Evolutionary conservation across 1,140 invertebrate genomes (phyloP).

Genomic region (Drosophila takahashii): DNA sequence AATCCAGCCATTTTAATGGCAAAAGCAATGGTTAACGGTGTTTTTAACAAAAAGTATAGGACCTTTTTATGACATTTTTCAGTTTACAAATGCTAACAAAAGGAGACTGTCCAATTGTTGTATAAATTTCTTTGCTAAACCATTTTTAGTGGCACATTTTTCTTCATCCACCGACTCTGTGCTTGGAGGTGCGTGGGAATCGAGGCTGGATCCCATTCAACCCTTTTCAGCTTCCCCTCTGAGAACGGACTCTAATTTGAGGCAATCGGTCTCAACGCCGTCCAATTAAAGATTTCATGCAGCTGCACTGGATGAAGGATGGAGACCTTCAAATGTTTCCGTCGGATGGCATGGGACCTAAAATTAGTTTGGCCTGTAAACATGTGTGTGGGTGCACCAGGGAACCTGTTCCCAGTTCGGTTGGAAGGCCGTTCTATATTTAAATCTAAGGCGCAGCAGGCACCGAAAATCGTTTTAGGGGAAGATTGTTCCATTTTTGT

Average conservation of each 20-base stretch:
- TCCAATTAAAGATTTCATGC: constrained; percentile 57
- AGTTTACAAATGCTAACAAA: neutral
- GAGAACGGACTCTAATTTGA: constrained; percentile 56
- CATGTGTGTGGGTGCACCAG: constrained; percentile 20
- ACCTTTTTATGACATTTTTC: neutral
- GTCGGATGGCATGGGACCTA: constrained; percentile 17
- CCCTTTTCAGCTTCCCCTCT: constrained; percentile 21
- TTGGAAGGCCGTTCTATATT: constrained; percentile 62
- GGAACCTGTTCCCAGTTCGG: constrained; percentile 64
- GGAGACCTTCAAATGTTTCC: constrained; percentile 62
- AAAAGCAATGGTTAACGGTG: too few species aligned
- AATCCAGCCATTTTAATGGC: too few species aligned
- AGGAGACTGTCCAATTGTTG: neutral
- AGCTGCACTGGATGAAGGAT: constrained; percentile 49
- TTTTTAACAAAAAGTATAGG: neutral
- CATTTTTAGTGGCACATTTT: neutral
- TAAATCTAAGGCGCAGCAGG: constrained; percentile 43
- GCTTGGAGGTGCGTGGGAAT: constrained; percentile 7
- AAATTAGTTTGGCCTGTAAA: constrained; percentile 53
- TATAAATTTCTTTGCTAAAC: neutral
- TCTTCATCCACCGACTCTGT: neutral
- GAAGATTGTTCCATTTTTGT: constrained; percentile 39
- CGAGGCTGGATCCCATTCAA: neutral
- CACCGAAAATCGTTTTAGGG: neutral
- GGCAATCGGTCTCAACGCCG: constrained; percentile 24